Percentiles rank a stretch among this genome's conserved stretches.
Conservation (phyloP, 2,797 vertebrate species). For the Emydoidea blandingii region DNA sequence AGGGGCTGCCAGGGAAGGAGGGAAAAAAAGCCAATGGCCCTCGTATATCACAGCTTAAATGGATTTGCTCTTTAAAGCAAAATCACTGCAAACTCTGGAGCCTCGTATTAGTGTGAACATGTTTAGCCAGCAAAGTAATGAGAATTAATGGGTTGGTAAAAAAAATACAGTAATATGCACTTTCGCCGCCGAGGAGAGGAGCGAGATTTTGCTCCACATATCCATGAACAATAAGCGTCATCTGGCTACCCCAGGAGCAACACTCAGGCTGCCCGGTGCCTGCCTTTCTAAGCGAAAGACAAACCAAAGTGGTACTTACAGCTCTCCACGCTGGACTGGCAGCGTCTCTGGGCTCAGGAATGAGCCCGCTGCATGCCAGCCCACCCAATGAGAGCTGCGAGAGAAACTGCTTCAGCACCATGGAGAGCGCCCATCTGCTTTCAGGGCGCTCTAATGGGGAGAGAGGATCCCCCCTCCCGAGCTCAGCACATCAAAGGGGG, state of each 20-base stretch:
- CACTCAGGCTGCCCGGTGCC: not conserved
- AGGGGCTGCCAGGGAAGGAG: not conserved
- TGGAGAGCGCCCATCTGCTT: not conserved
- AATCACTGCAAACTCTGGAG: not conserved
- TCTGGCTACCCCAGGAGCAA: not conserved
- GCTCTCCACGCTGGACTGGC: not conserved
- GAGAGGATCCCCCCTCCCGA: not conserved
- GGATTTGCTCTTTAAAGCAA: conserved; percentile 43
- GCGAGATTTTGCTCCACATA: not conserved
- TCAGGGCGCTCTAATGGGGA: not conserved
- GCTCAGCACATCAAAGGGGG: not conserved
- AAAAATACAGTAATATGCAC: conserved; percentile 2
- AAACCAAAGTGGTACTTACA: not conserved
- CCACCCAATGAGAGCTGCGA: not conserved
- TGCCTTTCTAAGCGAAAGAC: not conserved
- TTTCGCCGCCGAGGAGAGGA: not conserved
- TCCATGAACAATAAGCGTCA: not conserved
- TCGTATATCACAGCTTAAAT: conserved; percentile 20
- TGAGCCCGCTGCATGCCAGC: not conserved
- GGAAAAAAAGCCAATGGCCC: not conserved
- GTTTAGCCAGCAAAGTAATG: conserved; percentile 43
- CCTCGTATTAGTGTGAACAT: conserved; percentile 33
- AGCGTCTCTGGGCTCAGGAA: not conserved
- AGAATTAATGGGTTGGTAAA: conserved; percentile 57
- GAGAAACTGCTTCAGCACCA: not conserved